Conservation (phyloP, 1,140 invertebrate genomes). For the Panagrolaimus sp. region DNA sequence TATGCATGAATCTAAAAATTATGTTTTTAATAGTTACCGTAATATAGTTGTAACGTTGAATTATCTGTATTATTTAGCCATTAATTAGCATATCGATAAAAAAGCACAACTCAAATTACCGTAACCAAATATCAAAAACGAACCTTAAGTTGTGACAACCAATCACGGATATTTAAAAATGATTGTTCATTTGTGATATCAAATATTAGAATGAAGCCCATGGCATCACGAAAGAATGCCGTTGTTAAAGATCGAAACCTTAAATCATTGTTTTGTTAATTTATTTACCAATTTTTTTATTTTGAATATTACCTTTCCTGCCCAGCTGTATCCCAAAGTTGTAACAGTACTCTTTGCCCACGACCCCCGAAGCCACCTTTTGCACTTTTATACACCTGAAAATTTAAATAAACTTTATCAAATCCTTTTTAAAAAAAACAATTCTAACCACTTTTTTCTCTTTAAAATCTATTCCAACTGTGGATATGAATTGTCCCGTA, state of each 20-base stretch:
- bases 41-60: not conserved
- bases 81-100: slow-evolving; percentile 1
- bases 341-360: slow-evolving; percentile 79
- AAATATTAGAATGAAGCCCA: slow-evolving; percentile 92
- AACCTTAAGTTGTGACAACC: slow-evolving; percentile 86
- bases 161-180: slow-evolving; percentile 87
- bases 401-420: not conserved
- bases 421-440: slow-evolving; percentile 19
- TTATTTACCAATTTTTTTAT: too few species aligned
- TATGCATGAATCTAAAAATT: slow-evolving; percentile 75
- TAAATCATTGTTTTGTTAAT: slow-evolving; percentile 48
- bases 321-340: slow-evolving; percentile 89
- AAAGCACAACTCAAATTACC: not conserved
- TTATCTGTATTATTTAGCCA: not conserved
- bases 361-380: slow-evolving; percentile 64
- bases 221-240: slow-evolving; percentile 94
- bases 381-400: slow-evolving; percentile 57
- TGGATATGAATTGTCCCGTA: slow-evolving; percentile 85
- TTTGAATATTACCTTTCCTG: slow-evolving; percentile 66
- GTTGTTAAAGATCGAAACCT: slow-evolving; percentile 91
- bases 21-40: not conserved
- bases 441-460: slow-evolving; percentile 83
- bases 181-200: slow-evolving; percentile 91
- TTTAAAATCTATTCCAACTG: slow-evolving; percentile 93
- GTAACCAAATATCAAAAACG: slow-evolving; percentile 25